These are phyloP conservation scores for Acanthis flammea DNA, from an alignment of 2,797 vertebrate genomes.

Conservation along the genomic window DNA sequence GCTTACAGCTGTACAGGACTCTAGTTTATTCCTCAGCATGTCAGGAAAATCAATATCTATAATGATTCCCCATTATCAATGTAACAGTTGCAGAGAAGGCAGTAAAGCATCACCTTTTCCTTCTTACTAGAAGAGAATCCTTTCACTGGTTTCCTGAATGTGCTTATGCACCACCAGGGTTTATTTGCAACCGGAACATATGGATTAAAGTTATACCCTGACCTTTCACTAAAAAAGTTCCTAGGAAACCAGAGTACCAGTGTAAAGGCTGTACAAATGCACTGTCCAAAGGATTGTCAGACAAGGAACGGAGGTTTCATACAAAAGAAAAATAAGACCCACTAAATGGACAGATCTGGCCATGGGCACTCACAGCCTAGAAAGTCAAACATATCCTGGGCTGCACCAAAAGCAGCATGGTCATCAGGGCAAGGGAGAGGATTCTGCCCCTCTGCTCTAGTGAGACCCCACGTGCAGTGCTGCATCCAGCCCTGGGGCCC, in stretches of 20 bases:
- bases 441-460: neutral
- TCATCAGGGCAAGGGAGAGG: neutral
- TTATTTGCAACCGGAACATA: neutral
- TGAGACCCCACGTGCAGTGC: neutral
- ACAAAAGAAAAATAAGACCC: neutral
- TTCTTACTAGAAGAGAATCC: neutral
- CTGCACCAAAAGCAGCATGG: neutral
- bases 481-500: neutral
- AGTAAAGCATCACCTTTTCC: neutral
- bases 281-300: neutral
- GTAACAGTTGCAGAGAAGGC: neutral
- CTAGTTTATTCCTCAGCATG: neutral
- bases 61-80: neutral
- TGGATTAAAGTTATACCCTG: neutral
- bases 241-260: neutral
- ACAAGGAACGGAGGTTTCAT: neutral
- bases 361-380: neutral
- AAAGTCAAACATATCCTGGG: neutral
- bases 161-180: neutral
- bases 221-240: neutral
- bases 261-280: neutral
- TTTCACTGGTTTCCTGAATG: neutral
- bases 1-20: neutral
- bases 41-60: neutral
- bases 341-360: neutral